Conservation (phyloP, 1,140 invertebrate species). For the Globodera rostochiensis region DNA sequence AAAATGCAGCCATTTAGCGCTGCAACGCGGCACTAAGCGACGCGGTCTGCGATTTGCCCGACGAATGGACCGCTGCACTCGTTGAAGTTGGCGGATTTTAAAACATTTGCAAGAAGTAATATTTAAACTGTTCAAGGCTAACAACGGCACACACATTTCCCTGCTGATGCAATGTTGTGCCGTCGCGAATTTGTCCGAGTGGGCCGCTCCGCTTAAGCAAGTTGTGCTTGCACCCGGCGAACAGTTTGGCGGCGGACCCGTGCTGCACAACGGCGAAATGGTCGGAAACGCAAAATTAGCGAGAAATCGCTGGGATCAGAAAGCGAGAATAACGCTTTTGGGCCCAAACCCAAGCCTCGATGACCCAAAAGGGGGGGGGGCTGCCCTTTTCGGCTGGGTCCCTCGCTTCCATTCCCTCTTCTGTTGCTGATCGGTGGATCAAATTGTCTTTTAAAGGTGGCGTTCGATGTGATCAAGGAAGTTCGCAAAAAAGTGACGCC, state of each 20-base stretch:
- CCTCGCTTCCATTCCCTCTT: no score
- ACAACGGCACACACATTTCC: slow-evolving; percentile 53
- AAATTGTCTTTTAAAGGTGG: slow-evolving; percentile 9
- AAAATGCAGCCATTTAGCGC: neutral
- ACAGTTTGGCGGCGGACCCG: slow-evolving; percentile 37
- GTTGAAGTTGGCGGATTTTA: slow-evolving; percentile 17
- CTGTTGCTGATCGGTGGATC: no score
- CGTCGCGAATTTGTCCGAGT: slow-evolving; percentile 19
- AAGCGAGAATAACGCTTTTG: no score
- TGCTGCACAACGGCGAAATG: slow-evolving; percentile 35
- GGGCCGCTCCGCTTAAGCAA: slow-evolving; percentile 21
- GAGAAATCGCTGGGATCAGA: no score
- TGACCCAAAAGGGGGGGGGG: no score
- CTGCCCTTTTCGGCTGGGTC: no score
- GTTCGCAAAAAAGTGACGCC: slow-evolving; percentile 47
- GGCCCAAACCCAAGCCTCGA: no score
- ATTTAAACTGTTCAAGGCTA: slow-evolving; percentile 8
- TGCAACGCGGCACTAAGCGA: neutral
- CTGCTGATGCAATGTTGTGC: slow-evolving; percentile 39
- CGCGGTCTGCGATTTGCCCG: slow-evolving; percentile 19
- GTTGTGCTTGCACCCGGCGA: slow-evolving; percentile 17
- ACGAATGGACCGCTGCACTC: slow-evolving; percentile 51
- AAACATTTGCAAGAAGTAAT: neutral
- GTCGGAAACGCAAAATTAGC: neutral
- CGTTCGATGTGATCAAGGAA: slow-evolving; percentile 52